These are phyloP conservation scores for Raillietiella orientalis DNA, from an alignment of 2,888 invertebrate species.

Conservation along the genomic window DNA sequence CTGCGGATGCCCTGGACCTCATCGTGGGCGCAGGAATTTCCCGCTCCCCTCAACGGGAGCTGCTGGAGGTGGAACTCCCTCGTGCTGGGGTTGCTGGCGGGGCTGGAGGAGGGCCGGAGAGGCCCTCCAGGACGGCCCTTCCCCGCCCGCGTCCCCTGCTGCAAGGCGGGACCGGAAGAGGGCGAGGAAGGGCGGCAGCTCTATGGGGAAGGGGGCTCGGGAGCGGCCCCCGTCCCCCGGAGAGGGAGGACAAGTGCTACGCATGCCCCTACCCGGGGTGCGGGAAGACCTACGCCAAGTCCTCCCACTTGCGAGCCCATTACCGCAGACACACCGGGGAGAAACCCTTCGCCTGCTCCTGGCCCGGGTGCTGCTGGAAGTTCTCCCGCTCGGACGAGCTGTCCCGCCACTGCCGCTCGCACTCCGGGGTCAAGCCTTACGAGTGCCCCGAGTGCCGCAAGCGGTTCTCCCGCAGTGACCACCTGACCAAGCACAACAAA, in stretches of 20 bases:
- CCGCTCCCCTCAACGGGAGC: too few relatives aligned
- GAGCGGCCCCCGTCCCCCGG: too few relatives aligned
- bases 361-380: constrained; percentile 52
- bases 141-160: constrained; percentile 1
- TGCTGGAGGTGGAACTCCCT: too few relatives aligned
- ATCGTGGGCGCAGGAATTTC: too few relatives aligned
- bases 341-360: constrained; percentile 19
- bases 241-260: constrained; percentile 21
- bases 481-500: constrained; percentile 60
- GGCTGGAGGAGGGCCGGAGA: too few relatives aligned
- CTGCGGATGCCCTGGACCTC: too few relatives aligned
- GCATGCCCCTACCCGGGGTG: constrained; percentile 32
- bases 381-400: constrained; percentile 83
- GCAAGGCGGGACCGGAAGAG: constrained; percentile 3
- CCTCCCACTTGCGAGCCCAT: constrained; percentile 65
- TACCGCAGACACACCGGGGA: constrained; percentile 44
- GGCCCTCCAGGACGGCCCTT: too few relatives aligned
- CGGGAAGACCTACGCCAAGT: constrained; percentile 52
- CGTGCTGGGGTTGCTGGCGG: too few relatives aligned
- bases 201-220: too few relatives aligned
- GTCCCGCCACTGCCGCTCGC: constrained; percentile 69
- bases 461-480: constrained; percentile 70
- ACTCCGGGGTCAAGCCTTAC: constrained; percentile 80
- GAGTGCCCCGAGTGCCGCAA: constrained; percentile 58
- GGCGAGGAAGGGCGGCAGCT: constrained; percentile 5